phyloP scores from a whole-genome alignment of 2,113 vertebrate species.

The Chloropsis hardwickii region DNA sequence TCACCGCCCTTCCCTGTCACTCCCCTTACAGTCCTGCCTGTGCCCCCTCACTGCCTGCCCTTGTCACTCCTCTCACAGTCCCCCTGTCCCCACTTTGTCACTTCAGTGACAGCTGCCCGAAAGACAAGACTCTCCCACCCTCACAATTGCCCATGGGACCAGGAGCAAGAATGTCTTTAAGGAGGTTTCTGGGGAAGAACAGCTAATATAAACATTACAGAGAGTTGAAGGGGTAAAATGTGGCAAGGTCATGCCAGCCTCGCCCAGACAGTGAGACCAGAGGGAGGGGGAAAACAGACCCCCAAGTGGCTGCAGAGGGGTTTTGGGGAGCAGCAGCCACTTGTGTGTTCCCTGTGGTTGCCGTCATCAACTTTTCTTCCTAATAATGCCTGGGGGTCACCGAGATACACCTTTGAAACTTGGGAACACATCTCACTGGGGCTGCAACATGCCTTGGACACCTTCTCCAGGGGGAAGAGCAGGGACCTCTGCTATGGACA shows the following conservation, averaged over 20 bases:
- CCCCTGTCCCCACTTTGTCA: not conserved
- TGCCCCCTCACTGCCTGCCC: not conserved
- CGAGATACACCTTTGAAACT: not conserved
- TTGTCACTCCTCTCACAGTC: not conserved
- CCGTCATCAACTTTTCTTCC: not conserved
- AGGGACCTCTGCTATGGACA: fast-evolving
- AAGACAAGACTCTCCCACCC: fast-evolving
- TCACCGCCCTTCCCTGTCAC: not conserved
- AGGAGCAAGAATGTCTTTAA: not conserved
- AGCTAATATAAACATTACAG: no score
- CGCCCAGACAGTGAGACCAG: not conserved
- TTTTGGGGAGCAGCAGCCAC: not conserved
- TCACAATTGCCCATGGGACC: fast-evolving
- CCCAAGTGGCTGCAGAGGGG: not conserved
- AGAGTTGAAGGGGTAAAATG: not conserved
- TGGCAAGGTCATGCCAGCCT: not conserved
- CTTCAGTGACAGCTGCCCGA: not conserved
- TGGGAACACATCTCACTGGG: not conserved
- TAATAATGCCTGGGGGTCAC: not conserved
- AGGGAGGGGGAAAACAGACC: not conserved
- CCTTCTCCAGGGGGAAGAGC: fast-evolving
- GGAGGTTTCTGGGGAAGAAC: not conserved
- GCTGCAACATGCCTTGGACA: not conserved
- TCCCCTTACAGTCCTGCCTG: not conserved
- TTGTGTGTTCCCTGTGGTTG: fast-evolving